Conservation (phyloP, 2,113 vertebrate genomes). For the Chionodraco myersi region DNA sequence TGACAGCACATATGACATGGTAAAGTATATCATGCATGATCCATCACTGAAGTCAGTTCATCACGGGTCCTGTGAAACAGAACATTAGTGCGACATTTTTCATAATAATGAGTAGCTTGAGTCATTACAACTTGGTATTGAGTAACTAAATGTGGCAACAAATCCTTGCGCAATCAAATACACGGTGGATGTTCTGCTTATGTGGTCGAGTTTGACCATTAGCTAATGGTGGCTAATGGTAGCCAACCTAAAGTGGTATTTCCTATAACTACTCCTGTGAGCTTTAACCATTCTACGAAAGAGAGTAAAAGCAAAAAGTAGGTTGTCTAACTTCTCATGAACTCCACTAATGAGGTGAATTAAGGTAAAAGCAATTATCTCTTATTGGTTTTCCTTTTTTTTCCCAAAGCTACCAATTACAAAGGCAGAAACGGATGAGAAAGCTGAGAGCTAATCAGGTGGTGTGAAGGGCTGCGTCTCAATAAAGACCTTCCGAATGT, state of each 20-base stretch:
- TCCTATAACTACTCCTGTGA: background rate
- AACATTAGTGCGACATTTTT: background rate
- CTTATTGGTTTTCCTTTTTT: conserved; percentile 40
- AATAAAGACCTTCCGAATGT: background rate
- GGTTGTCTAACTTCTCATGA: conserved; percentile 20
- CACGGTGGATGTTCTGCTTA: background rate
- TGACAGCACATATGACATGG: conserved; percentile 14
- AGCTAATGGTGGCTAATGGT: background rate
- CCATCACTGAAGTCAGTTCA: background rate
- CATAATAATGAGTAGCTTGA: background rate
- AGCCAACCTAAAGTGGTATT: background rate
- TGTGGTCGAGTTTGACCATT: background rate
- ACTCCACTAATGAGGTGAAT: conserved; percentile 39
- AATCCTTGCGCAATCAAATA: background rate
- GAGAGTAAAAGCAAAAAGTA: background rate
- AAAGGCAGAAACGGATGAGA: conserved; percentile 22
- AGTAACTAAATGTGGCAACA: background rate
- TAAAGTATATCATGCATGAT: conserved; percentile 12
- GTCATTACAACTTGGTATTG: background rate
- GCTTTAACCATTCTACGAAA: background rate
- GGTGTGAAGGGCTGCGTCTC: background rate
- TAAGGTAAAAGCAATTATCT: conserved; percentile 56
- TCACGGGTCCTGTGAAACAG: background rate
- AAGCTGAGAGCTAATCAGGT: conserved; percentile 7
- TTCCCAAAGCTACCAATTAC: conserved; percentile 27